Conservation (phyloP, 2,113 vertebrate genomes). For the Pithys albifrons region DNA sequence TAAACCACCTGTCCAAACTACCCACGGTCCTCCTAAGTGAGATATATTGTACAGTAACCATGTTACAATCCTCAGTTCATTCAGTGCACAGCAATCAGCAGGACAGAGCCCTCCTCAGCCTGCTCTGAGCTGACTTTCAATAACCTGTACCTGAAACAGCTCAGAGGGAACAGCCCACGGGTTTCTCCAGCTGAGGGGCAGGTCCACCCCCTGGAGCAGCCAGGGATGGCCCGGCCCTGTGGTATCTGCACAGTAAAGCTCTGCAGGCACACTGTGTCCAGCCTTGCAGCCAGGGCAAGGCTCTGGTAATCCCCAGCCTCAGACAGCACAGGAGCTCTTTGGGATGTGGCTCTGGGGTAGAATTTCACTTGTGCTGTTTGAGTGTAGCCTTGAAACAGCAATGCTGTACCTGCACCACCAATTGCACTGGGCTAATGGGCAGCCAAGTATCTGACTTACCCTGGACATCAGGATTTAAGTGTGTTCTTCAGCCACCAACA, state of each 20-base stretch:
- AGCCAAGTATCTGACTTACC: neutral
- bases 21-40: neutral
- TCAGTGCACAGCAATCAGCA: neutral
- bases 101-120: neutral
- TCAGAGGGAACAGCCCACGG: rapidly evolving
- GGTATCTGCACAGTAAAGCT: neutral
- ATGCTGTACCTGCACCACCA: neutral
- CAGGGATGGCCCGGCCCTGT: neutral
- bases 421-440: neutral
- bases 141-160: neutral
- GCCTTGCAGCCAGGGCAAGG: neutral
- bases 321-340: neutral
- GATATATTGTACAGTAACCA: neutral
- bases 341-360: neutral
- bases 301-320: neutral
- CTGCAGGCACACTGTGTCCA: neutral
- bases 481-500: neutral
- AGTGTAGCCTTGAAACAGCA: neutral
- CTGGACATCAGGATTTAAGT: neutral
- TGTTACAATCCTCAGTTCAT: rapidly evolving
- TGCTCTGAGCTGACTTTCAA: rapidly evolving
- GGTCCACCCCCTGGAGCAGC: neutral
- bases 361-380: neutral
- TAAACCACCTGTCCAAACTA: neutral
- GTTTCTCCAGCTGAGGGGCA: neutral